Conservation (phyloP, 2,113 vertebrate genomes). For the Oncorhynchus masou region DNA sequence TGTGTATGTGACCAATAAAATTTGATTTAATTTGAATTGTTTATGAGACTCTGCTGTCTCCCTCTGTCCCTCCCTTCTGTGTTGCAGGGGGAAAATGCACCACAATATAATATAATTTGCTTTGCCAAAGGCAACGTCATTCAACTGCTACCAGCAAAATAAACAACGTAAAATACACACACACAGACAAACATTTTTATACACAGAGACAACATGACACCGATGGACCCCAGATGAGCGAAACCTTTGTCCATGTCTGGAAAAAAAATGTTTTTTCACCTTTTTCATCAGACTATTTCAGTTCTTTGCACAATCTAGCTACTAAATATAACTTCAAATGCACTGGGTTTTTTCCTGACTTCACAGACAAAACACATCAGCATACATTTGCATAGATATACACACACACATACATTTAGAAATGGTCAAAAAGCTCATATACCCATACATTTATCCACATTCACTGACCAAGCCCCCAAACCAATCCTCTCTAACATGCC, state of each 20-base stretch:
- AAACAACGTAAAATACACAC: constrained; percentile 31
- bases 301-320: not conserved
- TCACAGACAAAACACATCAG: too few species aligned
- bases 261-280: too few species aligned
- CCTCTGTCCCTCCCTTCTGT: constrained; percentile 38
- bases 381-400: not conserved
- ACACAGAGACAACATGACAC: too few species aligned
- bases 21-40: constrained; percentile 21
- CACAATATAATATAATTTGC: constrained; percentile 61
- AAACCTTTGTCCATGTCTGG: too few species aligned
- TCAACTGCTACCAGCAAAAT: constrained; percentile 38
- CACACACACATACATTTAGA: not conserved
- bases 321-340: too few species aligned
- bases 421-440: constrained; percentile 9
- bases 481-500: constrained; percentile 39
- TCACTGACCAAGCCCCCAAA: constrained; percentile 10
- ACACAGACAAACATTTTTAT: not conserved
- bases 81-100: constrained; percentile 38
- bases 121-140: constrained; percentile 32
- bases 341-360: too few species aligned
- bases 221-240: too few species aligned
- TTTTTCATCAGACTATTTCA: too few species aligned
- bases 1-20: too few species aligned
- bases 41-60: constrained; percentile 62
- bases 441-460: not conserved